Evolutionary conservation across 2,797 vertebrate genomes (phyloP), one percentile per base, ranked within the genome.

Genomic region (Neoniphon sammara): DNA sequence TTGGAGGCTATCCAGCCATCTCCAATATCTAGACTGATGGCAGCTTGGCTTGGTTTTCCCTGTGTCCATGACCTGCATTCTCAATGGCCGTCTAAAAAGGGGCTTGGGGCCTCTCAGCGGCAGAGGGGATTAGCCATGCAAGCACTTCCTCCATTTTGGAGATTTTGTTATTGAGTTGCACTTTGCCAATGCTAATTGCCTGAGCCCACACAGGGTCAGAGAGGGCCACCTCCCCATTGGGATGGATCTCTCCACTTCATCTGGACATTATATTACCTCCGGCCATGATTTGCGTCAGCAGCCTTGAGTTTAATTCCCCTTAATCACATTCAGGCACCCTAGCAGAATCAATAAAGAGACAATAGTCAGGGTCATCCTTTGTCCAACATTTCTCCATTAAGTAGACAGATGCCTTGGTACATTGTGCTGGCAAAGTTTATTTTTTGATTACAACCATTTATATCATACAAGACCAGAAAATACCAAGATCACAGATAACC

Each of bases 141-240:
- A 89, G 87, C 85, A 81, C 86, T 88, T 86, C 81, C 80, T 80
- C 83, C 84, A 84, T 90, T 90, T 92, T 89, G 77, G 79, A 89
- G 88, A 87, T 89, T 90, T 89, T 91, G 83, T 91, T 90, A 91
- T 88, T 82, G 87, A 91, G 89, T 86, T 91, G 89, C 89, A 88
- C 87, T 91, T 81, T 84, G 90, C 83, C 80, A 82, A 90, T 88
- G 83, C 85, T 91, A 93, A 92, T 90, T 88, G 86, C 59, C 80
- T 36, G 66, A 79, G 86, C 87, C 88, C 80, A 89, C 85, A 59
- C 84, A 15, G 84, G 89, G 89, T 92, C 90, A 83, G 61, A 77
- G 57, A 82, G 83, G 66, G 74, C 83, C 77, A 84, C 80, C 72
- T 85, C 75, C 81, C 85, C 60, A 74, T 74, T 69, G 85, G 84